Base-by-base conservation (phyloP, 2,113 vertebrate genomes). In the Coptodon rendalli region DNA sequence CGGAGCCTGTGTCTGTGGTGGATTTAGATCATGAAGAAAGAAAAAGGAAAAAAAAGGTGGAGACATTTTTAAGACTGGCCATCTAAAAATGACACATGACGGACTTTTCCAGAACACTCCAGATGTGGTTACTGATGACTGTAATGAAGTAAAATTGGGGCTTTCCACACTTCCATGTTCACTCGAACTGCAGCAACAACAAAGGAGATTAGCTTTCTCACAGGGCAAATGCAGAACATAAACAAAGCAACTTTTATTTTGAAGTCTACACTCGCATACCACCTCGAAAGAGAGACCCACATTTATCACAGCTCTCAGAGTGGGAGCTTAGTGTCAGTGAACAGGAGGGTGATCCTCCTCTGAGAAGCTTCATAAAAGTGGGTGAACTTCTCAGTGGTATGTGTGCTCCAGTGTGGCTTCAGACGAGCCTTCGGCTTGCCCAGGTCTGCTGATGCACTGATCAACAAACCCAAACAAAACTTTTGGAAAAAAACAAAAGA, bases 401-500 rank as follows among this genome's bases (percentile, higher is more conserved):
- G 92, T 90, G 82, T 7, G 86, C 27, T 34, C 84, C 80, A 91
- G 88, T 91, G 93, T 91, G 90, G 89, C 83, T 94, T 94, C 89
- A 91, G 83, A 85, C 84, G 53, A 88, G 89, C 63, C 73, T 76
- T 36, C 73, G 56, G 38, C 87, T 92, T 93, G 92, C 63, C 87
- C 56, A 92, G 91, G 92, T 95, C 92, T 92, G 94, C 85, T 95
- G 94, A 95, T 82, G 76, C 56, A 90, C 93, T 90, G 89, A 94
- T 93, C 92, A 95, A 93, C 93, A 94, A 95, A 95, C 94, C 93
- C 91, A 91, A 93, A 93, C 93, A 94, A 91, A 92, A 94, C 48
- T 29, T 4, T 7, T 73, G 71, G 29, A 59, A 56, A 80, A 83
- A 86, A 86, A 82, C 12, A 80, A 83, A 92, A 86, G 6, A 91